Evolutionary conservation across 2,113 vertebrate species (phyloP).

Genomic region (Hystrix cristata): DNA sequence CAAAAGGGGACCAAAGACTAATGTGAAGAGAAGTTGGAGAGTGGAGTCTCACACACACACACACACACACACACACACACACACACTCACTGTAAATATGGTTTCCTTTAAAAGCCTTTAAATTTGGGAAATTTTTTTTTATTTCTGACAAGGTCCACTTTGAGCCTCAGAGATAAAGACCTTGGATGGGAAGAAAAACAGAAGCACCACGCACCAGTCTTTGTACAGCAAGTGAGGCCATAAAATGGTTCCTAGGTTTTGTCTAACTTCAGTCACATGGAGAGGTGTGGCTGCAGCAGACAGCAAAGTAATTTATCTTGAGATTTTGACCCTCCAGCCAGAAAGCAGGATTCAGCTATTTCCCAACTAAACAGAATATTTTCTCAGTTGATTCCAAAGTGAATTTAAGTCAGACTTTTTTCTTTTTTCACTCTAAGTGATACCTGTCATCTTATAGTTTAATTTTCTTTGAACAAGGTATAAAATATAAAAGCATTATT

Average conservation of each 20-base stretch:
- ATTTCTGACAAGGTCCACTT: constrained; percentile 7
- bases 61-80: not conserved
- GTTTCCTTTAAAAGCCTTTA: constrained; percentile 6
- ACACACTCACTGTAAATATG: not conserved
- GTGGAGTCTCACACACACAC: not conserved
- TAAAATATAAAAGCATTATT: not conserved
- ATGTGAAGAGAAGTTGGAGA: not conserved
- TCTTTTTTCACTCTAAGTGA: constrained; percentile 11
- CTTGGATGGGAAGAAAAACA: not conserved
- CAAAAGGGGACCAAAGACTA: not conserved
- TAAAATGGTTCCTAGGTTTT: not conserved
- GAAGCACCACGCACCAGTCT: not conserved
- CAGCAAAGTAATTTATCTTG: not conserved
- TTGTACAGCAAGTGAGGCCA: not conserved
- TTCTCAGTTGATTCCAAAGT: not conserved
- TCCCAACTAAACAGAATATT: not conserved
- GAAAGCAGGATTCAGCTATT: not conserved
- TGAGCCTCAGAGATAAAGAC: constrained; percentile 26
- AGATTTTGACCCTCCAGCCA: not conserved
- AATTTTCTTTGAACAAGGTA: constrained; percentile 42
- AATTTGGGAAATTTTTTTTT: constrained; percentile 2
- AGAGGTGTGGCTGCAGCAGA: not conserved
- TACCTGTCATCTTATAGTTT: not conserved
- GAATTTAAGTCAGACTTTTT: not conserved
- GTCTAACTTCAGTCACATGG: not conserved